Evolutionary conservation across 2,797 vertebrate species (phyloP), one percentile per base, ranked within the genome.

Genomic region (Corythornis leucogaster): DNA sequence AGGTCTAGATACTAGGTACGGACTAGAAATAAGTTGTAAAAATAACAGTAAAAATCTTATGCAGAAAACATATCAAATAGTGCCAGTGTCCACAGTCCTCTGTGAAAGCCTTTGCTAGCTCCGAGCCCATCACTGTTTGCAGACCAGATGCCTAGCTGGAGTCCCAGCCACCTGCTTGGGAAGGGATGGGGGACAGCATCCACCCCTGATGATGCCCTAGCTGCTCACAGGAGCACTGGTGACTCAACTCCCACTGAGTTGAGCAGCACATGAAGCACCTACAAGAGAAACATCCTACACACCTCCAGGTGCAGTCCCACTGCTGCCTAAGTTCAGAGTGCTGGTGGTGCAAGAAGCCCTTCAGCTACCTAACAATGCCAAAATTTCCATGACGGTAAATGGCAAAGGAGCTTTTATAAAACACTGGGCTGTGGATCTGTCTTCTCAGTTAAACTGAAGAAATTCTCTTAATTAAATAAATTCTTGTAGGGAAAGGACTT

Each of bases 221-320:
- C 16, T 57, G 33, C 46, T 54, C 6, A 2, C 35, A 33, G 35
- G n/a, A 68, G 13, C 20, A 20, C 33, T 1, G 0, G 15, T n/a
- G 43, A 48, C 59, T 71, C 30, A 22, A 30, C 16, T 30, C 15
- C 22, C 16, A 4, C 10, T 46, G 30, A 46, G 0, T 0, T 15
- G 17, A 38, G 38, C 48, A 80, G 63, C 16, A 46, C 26, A 6
- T 13, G 38, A 35, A 69, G 43, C 38, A 62, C 18, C 38, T 40
- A 7, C 3, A 8, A 54, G 40, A 58, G 54, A 54, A 38, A 74
- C 24, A 48, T 7, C 30, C 38, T n/a, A 28, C 48, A 91, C 16
- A 14, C 42, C 35, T 50, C 33, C n/a, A 11, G 20, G 8, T 73
- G 17, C 26, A 30, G 4, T 10, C 11, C 12, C 11, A 35, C 17